A percentile compares a stretch with the other conserved stretches of the same genome.
These are phyloP conservation scores for Dallia pectoralis DNA, from an alignment of 2,797 vertebrate genomes.

Conservation along the genomic window DNA sequence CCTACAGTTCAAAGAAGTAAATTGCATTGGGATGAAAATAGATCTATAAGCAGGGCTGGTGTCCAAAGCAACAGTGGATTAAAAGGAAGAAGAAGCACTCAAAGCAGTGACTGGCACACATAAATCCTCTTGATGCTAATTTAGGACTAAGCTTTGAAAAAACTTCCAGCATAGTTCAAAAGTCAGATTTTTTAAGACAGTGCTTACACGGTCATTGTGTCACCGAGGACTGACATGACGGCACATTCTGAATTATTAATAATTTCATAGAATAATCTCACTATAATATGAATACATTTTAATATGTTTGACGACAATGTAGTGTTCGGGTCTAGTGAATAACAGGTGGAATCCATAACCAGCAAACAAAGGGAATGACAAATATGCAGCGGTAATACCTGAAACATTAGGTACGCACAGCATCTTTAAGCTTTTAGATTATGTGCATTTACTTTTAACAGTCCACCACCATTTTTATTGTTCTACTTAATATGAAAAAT, in stretches of 20 bases:
- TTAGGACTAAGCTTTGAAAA: slow-evolving; percentile 15
- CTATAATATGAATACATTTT: background rate
- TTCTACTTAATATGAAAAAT: too few species aligned
- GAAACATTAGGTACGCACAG: background rate
- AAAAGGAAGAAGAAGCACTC: slow-evolving; percentile 18
- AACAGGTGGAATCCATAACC: background rate
- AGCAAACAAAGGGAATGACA: background rate
- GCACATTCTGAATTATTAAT: background rate
- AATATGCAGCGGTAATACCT: background rate
- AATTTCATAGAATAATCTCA: background rate
- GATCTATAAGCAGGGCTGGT: slow-evolving; percentile 15
- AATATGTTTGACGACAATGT: background rate
- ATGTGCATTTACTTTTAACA: background rate
- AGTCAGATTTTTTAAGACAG: background rate
- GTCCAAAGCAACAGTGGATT: slow-evolving; percentile 37
- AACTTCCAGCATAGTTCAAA: background rate
- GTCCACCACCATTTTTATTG: too few species aligned
- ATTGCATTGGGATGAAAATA: slow-evolving; percentile 24
- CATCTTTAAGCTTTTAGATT: background rate
- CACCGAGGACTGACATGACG: background rate
- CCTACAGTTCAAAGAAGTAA: background rate
- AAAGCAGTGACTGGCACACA: slow-evolving; percentile 23
- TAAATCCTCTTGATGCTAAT: slow-evolving; percentile 31
- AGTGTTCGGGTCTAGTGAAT: background rate
- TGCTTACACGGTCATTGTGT: background rate